Evolutionary conservation across 2,113 vertebrate genomes (phyloP), one percentile per base, ranked within the genome.

Genomic region (Chionodraco myersi): DNA sequence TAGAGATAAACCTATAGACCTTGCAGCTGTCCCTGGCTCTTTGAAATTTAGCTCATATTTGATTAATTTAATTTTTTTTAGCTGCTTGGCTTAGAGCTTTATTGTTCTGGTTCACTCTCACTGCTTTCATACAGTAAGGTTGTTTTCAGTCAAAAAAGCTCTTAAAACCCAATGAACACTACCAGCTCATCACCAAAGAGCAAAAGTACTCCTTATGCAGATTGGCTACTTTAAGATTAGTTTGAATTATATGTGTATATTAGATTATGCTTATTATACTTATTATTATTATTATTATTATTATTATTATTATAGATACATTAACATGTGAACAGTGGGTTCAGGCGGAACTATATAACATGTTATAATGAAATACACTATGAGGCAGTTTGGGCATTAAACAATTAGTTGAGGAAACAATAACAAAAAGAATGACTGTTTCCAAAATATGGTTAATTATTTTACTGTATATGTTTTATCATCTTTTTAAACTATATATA

Each of bases 1-100:
- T 41, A 47, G 51, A 44, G 57, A 52, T 65, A 48, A 75, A 75
- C 34, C 63, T 57, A 18, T 36, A 41, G 36, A 8, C 36, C 7
- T 41, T 41, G 36, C 6, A 41, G 36, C 7, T 41, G 36, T 41
- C 36, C 36, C 7, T 41, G 36, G 36, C 36, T 41, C 7, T 41
- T 41, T 41, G 7, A 41, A 7, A 7, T 41, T 7, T 41, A 41
- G 36, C 7, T 41, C 5, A 41, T 6, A 6, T 41, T 41, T 41
- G 36, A 6, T 41, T 41, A 1, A 41, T 41, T 41, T 41, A 7
- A 41, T 6, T 41, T 41, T 4, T 6, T 41, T 41, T 41, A 41
- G 7, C 36, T 41, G 36, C 36, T 41, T 41, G 36, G 36, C 36
- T 41, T 41, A 41, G 6, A 41, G 7, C 36, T 8, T 41, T 41